Base-by-base conservation (phyloP, 2,113 vertebrate genomes). In the Chaetops frenatus region DNA sequence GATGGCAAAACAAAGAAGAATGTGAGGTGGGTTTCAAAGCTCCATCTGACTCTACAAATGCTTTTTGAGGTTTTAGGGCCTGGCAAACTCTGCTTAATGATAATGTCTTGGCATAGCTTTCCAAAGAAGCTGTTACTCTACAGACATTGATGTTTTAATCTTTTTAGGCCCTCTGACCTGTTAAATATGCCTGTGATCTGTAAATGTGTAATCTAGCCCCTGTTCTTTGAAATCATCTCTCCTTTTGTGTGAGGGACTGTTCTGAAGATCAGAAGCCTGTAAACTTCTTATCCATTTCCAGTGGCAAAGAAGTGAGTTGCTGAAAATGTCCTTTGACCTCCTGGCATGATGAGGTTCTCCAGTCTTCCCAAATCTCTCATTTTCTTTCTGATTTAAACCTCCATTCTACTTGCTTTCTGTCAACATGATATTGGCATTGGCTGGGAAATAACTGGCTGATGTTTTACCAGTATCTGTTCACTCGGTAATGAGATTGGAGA, bases 171-270 rank as follows among this genome's bases (percentile, higher is more conserved):
- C 29, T 95, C 66, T 95, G 95, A 91, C 87, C 91, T 92, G 47
- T 87, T 96, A 92, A 95, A 95, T 89, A 70, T 72, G 70, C 61
- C 86, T 96, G 70, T 94, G 89, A 92, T 93, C 82, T 88, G 54
- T 74, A 81, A 66, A 78, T 60, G 85, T 90, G 62, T 94, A 62
- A 91, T 85, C 58, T 60, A 88, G 50, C 35, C 70, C 58, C 50
- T 67, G 13, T 60, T 95, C 96, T 96, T 94, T 95, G 94, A 94
- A 95, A 93, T 88, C 29, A 29, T 80, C 29, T 94, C 51, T 80
- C 50, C 54, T 82, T 79, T 90, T 94, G 81, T 92, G 33, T 65
- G 62, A 89, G 53, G 33, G 56, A 92, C 78, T 92, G 57, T 89
- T 95, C 54, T 60, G 38, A 90, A 90, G 84, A 93, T 97, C 81